Base-by-base conservation (phyloP, 2,797 vertebrate genomes). In the Danionella dracula region DNA sequence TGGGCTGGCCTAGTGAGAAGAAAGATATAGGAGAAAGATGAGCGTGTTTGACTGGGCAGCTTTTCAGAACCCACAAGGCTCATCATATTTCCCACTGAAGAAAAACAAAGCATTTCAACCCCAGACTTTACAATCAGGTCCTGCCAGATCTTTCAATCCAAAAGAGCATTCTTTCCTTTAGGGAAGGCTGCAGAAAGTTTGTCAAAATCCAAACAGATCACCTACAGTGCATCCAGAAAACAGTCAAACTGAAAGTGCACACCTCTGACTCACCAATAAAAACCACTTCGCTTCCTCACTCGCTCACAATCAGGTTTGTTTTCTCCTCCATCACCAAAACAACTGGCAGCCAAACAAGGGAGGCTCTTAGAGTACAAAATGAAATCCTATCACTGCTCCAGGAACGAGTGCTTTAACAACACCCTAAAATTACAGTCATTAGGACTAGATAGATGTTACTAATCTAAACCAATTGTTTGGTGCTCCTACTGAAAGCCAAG, bases 91-190 rank as follows among this genome's bases (percentile, higher is more conserved):
- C 73, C 71, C 57, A 69, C 51, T 55, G 50, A 74, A 74, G 76
- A 76, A 76, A 76, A 78, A 77, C 54, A 79, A 79, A 71, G 66
- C 66, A 76, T 77, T 66, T 76, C 68, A 76, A 78, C 73, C n/a
- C 74, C 73, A 79, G 75, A 78, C 75, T 62, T 72, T 59, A 77
- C 73, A 67, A 75, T 70, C 65, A 61, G 61, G 37, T 72, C 75
- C 53, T 75, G 76, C 77, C 76, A 68, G 70, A 50, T 55, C 46
- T 46, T 49, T 50, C 35, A 42, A 66, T 75, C 73, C 72, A 78
- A 76, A 59, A 74, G 70, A 74, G 73, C 76, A 78, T 82, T 81
- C 74, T 74, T 77, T 78, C 78, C 80, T 74, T 72, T 27, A 8
- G 56, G n/a, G 31, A 44, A 72, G 70, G 71, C 65, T 50, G 72